Percentiles rank a stretch among this genome's conserved stretches.
phyloP scores from a whole-genome alignment of 1,140 invertebrate species.

The Atta cephalotes region DNA sequence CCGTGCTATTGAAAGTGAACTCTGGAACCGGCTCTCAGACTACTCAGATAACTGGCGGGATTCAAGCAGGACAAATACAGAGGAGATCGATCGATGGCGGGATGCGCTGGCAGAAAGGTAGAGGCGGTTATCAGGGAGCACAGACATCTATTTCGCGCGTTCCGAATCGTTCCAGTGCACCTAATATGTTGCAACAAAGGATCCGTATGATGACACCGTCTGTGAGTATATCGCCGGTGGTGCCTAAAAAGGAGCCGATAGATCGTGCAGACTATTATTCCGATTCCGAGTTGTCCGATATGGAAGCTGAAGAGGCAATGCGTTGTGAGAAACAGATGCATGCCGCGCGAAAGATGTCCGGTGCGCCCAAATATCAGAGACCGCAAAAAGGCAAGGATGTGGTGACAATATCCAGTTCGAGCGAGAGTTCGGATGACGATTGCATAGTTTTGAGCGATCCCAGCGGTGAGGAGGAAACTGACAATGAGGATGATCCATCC shows the following conservation, averaged over 20 bases:
- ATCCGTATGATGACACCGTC: conserved; percentile 87
- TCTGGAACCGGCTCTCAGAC: conserved; percentile 65
- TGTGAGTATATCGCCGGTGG: conserved; percentile 85
- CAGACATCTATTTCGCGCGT: conserved; percentile 84
- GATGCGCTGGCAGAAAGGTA: conserved; percentile 76
- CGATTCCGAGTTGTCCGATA: conserved; percentile 83
- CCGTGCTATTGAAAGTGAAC: conserved; percentile 82
- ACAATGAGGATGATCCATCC: conserved; percentile 89
- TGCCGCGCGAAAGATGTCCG: conserved; percentile 76
- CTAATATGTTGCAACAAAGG: conserved; percentile 83
- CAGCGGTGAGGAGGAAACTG: conserved; percentile 88
- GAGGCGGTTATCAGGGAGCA: conserved; percentile 76
- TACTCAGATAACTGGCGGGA: conserved; percentile 64
- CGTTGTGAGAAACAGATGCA: conserved; percentile 80
- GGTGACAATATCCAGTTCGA: conserved; percentile 89
- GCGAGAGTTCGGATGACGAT: conserved; percentile 91
- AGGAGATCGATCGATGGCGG: conserved; percentile 80
- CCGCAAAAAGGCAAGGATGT: conserved; percentile 86
- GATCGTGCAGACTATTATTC: conserved; percentile 83
- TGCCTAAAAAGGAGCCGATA: conserved; percentile 84
- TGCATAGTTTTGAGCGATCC: conserved; percentile 93
- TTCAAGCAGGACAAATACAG: conserved; percentile 79
- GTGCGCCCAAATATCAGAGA: conserved; percentile 80
- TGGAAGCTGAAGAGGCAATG: conserved; percentile 82
- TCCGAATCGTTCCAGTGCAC: conserved; percentile 72